Conservation (phyloP, 2,888 invertebrate species). For the Steromphala cineraria region DNA sequence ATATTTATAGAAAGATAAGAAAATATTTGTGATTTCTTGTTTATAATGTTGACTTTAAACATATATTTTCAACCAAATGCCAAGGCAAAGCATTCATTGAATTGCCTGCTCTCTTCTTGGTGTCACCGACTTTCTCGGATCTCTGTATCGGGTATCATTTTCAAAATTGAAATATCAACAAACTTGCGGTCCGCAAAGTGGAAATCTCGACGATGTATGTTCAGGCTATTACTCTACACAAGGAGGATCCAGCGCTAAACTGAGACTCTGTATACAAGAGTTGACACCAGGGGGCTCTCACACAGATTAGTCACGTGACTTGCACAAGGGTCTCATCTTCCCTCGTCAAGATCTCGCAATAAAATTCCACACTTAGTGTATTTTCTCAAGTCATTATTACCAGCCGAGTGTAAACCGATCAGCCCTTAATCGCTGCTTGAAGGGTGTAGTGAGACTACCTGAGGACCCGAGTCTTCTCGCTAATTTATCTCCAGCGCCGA, state of each 20-base stretch:
- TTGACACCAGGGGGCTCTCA: background rate
- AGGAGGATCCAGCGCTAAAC: background rate
- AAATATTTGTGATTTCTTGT: too few relatives aligned
- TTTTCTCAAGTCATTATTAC: background rate
- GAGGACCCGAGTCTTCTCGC: background rate
- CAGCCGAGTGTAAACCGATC: background rate
- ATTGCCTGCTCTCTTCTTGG: too few relatives aligned
- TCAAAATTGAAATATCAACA: too few relatives aligned
- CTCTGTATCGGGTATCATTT: too few relatives aligned
- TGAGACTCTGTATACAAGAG: background rate
- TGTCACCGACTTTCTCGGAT: too few relatives aligned
- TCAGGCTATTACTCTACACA: too few relatives aligned
- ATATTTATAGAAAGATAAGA: too few relatives aligned
- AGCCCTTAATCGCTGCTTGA: background rate
- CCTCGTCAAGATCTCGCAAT: background rate
- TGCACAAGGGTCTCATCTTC: background rate
- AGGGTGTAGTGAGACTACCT: background rate
- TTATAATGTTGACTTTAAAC: too few relatives aligned
- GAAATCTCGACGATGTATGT: too few relatives aligned
- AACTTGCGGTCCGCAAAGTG: too few relatives aligned
- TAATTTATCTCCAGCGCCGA: background rate
- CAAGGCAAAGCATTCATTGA: too few relatives aligned
- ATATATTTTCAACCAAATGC: too few relatives aligned
- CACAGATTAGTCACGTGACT: constrained; percentile 4
- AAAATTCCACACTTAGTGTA: constrained; percentile 8